Evolutionary conservation across 1,140 invertebrate genomes (phyloP).

Genomic region (Cydia strobilella): DNA sequence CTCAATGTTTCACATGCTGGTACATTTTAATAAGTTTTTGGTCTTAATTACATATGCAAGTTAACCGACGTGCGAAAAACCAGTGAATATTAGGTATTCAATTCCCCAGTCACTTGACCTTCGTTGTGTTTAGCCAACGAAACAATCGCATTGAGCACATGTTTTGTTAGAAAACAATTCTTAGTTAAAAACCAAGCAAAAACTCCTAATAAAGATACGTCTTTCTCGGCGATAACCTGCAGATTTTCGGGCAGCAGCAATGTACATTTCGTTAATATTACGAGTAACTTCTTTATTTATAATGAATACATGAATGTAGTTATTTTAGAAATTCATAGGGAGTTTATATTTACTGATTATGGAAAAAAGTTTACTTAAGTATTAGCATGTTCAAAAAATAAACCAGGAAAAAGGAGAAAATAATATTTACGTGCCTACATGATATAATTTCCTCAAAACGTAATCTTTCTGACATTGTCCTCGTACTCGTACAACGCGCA

Average conservation of each 20-base stretch:
- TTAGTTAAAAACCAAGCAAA: neutral
- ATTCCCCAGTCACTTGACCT: conserved; percentile 12
- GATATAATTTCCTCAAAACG: neutral
- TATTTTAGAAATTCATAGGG: too few species aligned
- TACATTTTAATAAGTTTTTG: neutral
- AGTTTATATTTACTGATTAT: too few species aligned
- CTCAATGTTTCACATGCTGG: neutral
- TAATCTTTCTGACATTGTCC: neutral
- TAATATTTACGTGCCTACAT: too few species aligned
- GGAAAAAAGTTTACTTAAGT: too few species aligned
- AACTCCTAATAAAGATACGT: neutral
- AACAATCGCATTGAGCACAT: conserved; percentile 6
- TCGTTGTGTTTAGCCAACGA: neutral
- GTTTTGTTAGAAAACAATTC: neutral
- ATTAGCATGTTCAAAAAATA: too few species aligned
- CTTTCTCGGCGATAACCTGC: neutral
- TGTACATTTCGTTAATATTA: too few species aligned
- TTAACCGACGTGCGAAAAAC: conserved; percentile 1
- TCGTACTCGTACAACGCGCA: neutral
- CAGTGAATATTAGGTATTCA: conserved; percentile 11
- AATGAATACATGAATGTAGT: too few species aligned
- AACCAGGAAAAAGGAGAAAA: too few species aligned
- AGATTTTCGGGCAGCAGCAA: neutral
- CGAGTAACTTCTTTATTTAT: too few species aligned
- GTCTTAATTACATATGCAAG: conserved; percentile 16